phyloP scores from a whole-genome alignment of 2,113 vertebrate genomes.

The Pluvianellus socialis region DNA sequence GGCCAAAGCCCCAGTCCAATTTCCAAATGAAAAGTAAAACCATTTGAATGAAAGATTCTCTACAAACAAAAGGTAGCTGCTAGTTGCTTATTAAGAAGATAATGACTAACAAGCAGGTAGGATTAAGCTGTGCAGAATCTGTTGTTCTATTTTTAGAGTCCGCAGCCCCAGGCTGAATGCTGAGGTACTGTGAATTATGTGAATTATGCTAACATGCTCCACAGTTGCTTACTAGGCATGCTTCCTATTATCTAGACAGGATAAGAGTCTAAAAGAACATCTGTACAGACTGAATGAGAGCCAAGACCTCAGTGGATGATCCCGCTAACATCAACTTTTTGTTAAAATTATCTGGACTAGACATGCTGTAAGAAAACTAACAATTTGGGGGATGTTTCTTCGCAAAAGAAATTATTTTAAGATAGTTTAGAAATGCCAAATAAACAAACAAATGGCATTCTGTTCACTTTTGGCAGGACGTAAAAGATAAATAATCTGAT shows the following conservation, averaged over 20 bases:
- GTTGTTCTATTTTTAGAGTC: conserved; percentile 46
- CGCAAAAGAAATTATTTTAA: conserved; percentile 52
- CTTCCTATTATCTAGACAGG: conserved; percentile 67
- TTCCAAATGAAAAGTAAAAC: background rate
- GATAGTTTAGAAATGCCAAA: conserved; percentile 60
- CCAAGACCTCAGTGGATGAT: conserved; percentile 48
- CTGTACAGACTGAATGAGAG: conserved; percentile 63
- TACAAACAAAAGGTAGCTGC: background rate
- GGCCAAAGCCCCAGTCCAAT: accelerated
- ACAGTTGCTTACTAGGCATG: conserved; percentile 53
- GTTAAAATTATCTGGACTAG: conserved; percentile 57
- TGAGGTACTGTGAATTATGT: conserved; percentile 45
- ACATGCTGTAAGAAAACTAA: conserved; percentile 60
- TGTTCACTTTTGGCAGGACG: conserved; percentile 64
- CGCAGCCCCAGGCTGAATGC: conserved; percentile 4
- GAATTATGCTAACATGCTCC: conserved; percentile 54
- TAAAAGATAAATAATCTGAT: conserved; percentile 73
- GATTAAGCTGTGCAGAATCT: conserved; percentile 13
- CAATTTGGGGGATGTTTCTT: conserved; percentile 53
- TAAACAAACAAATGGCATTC: conserved; percentile 71
- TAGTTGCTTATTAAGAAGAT: conserved; percentile 42
- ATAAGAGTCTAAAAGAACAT: conserved; percentile 67
- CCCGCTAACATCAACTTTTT: conserved; percentile 46
- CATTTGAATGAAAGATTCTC: background rate
- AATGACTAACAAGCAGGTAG: conserved; percentile 54